These are phyloP conservation scores for Drosophila nr. perissopoda DNA, from an alignment of 2,888 invertebrate species.

Conservation along the genomic window DNA sequence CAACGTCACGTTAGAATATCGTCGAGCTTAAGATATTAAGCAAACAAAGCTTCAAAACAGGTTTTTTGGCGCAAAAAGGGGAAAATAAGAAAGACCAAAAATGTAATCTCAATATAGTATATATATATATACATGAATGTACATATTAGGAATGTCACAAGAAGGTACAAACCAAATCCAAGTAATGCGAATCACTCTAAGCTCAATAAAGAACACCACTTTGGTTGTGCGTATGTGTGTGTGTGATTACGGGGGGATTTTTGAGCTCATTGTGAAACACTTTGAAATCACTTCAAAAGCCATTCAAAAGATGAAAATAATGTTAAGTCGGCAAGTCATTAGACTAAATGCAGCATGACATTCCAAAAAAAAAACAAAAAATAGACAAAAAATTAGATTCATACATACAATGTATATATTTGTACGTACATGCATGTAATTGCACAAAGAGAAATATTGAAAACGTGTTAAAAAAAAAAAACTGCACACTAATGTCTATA, in stretches of 20 bases:
- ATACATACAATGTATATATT: conserved; percentile 10
- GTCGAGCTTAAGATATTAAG: conserved; percentile 34
- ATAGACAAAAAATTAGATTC: neutral
- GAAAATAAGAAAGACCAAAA: conserved; percentile 9
- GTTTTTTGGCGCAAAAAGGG: conserved; percentile 36
- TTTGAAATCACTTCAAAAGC: conserved; percentile 30
- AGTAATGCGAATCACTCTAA: conserved; percentile 27
- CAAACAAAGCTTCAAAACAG: conserved; percentile 46
- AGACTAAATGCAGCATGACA: conserved; percentile 76
- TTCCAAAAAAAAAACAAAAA: conserved; percentile 49
- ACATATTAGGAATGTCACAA: conserved; percentile 23
- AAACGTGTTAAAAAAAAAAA: conserved; percentile 50
- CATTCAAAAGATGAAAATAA: conserved; percentile 31
- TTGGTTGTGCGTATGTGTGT: conserved; percentile 13
- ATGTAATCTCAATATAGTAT: conserved; percentile 6
- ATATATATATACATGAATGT: neutral
- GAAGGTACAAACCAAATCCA: conserved; percentile 9
- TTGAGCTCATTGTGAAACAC: conserved; percentile 38
- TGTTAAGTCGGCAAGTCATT: conserved; percentile 69
- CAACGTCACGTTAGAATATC: conserved; percentile 29
- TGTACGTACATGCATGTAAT: conserved; percentile 23
- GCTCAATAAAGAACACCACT: conserved; percentile 28
- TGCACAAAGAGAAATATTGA: conserved; percentile 62
- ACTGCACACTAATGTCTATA: conserved; percentile 76
- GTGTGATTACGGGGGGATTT: conserved; percentile 4